Base-by-base conservation (phyloP, 2,797 vertebrate genomes). In the Etheostoma perlongum region DNA sequence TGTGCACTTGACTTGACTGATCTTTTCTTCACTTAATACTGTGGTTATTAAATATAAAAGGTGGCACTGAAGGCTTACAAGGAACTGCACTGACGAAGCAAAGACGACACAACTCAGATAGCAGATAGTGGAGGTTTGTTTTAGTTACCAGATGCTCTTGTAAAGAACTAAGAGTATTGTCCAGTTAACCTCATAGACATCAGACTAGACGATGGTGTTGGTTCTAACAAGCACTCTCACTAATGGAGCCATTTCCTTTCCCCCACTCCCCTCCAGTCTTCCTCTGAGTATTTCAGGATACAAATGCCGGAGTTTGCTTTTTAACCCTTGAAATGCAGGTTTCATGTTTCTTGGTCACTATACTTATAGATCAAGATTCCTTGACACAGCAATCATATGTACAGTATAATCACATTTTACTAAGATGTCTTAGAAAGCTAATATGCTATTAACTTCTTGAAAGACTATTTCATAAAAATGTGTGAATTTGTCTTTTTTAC, bases 201-300 rank as follows among this genome's bases (percentile, higher is more conserved):
- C 78, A 78, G 76, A 66, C 58, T 51, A 55, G 54, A 78, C 61
- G 74, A 81, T 49, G 49, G 79, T 49, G 61, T 73, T 74, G 59
- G 30, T 36, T 48, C 71, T 81, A 83, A 79, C 64, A 81, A 81
- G 70, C 81, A 85, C 85, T 89, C 65, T 79, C 67, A 70, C 77
- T 91, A 92, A 92, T 91, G 88, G 84, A 87, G 79, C 73, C 77
- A 83, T 74, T 87, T 88, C 72, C 67, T 74, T 81, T 79, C 16
- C 51, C 67, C 58, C 25, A 51, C 61, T 78, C 72, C 64, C 30
- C 51, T 19, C 36, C 8, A 27, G 71, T 82, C 64, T 67, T 67
- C 65, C 73, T 81, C 30, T 63, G 30, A 63, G 36, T 62, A 66
- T 72, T 73, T 79, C 36, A 61, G 53, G 44, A 21, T 74, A 42